Evolutionary conservation across 2,113 vertebrate species (phyloP), one percentile per base, ranked within the genome.

Genomic region (Boleophthalmus pectinirostris): DNA sequence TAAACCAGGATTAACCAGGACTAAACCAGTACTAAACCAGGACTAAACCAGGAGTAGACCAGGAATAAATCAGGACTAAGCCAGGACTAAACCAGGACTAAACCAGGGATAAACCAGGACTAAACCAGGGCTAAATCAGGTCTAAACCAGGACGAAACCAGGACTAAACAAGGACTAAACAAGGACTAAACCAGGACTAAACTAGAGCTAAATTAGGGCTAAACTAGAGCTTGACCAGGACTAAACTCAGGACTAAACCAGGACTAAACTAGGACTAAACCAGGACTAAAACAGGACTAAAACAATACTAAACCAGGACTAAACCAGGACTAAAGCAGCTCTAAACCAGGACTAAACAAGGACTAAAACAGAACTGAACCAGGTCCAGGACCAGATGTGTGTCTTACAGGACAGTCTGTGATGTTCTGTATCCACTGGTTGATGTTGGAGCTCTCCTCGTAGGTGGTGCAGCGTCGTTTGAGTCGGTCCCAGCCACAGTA

Each of bases 401-500:
- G 58, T 74, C 95, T 93, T 93, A 99, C 97, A 29, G 97, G 97
- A 82, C 97, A 99, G 68, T 92, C 69, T 0, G 94, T 93, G 89
- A 97, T 94, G 86, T 92, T 96, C 81, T 99, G 97, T 35, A 92
- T 96, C 97, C 97, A 99, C 73, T 96, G 96, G 56, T 91, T 95
- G 95, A 98, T 96, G 89, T 94, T 97, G 81, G 94, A 89, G 80
- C 96, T 97, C 72, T 95, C 94, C 90, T 97, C 95, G 63, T 98
- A 89, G 0, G 95, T 96, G 4, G 95, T 96, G 79, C 97, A 99
- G 35, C 94, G 95, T 88, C 94, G 96, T 92, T 94, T 92, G 68
- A 94, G 94, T 72, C 89, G 72, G 72, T 99, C 97, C 97, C 97
- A 99, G 69, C 97, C 97, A 21, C 97, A 99, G 49, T 99, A 99